phyloP scores from a whole-genome alignment of 1,140 invertebrate species.

The Tenebrio molitor region DNA sequence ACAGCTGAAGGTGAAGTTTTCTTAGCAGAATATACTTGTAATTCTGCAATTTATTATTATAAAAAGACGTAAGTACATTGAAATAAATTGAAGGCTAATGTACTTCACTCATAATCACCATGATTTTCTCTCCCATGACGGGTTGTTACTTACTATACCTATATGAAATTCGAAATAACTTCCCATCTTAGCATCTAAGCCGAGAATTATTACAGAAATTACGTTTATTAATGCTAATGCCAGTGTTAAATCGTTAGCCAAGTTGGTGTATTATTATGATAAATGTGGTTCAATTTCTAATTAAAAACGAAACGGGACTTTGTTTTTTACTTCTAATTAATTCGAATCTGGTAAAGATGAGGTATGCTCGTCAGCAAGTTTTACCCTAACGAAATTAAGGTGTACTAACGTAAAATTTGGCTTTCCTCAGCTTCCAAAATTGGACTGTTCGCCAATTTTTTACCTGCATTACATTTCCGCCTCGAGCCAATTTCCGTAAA shows the following conservation, averaged over 20 bases:
- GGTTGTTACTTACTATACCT: not conserved
- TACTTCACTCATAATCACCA: constrained; percentile 4
- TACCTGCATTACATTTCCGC: not conserved
- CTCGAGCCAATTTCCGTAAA: constrained; percentile 19
- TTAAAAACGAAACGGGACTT: too few relatives aligned
- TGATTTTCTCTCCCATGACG: constrained; percentile 17
- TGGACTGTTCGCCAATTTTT: constrained; percentile 9
- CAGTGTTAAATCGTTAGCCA: not conserved
- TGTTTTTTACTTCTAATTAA: not conserved
- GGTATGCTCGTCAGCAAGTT: not conserved
- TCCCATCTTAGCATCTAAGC: not conserved
- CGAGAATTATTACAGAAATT: constrained; percentile 9
- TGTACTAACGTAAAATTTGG: not conserved
- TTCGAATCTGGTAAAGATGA: not conserved
- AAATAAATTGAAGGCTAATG: constrained; percentile 10
- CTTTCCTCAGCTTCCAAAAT: not conserved
- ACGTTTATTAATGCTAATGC: constrained; percentile 2
- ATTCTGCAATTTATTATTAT: constrained; percentile 12
- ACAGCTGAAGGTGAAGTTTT: not conserved
- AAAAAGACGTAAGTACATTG: constrained; percentile 7
- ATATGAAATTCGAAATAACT: constrained; percentile 9
- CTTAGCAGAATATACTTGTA: not conserved
- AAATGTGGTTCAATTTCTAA: too few relatives aligned
- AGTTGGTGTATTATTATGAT: too few relatives aligned
- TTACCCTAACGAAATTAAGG: not conserved